These are phyloP conservation scores for Sturnus vulgaris DNA, from an alignment of 2,113 vertebrate genomes.

Conservation along the genomic window DNA sequence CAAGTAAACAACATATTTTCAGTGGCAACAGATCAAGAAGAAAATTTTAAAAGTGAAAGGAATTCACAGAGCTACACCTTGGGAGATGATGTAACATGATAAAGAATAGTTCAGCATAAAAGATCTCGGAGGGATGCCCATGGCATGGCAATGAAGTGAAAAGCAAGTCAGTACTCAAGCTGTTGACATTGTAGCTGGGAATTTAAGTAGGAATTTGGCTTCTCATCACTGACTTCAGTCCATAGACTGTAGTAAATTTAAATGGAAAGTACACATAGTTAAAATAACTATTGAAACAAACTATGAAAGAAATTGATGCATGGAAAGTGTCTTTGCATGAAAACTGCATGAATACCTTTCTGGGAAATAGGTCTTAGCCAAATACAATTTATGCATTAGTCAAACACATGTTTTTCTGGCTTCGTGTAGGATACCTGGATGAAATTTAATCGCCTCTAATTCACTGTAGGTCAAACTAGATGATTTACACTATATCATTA, in stretches of 20 bases:
- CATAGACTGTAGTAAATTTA: neutral
- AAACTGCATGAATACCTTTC: neutral
- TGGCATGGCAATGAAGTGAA: neutral
- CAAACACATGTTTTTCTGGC: constrained; percentile 59
- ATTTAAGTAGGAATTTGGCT: constrained; percentile 8
- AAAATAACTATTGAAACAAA: constrained; percentile 24
- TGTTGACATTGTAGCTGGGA: neutral
- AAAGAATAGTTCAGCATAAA: neutral
- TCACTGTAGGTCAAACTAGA: constrained; percentile 38
- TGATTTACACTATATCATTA: constrained; percentile 21
- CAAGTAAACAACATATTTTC: neutral
- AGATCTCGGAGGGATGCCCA: neutral
- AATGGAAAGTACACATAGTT: neutral
- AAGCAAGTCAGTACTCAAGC: neutral
- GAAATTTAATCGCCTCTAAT: constrained; percentile 55
- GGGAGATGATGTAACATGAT: neutral
- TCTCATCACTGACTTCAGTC: neutral
- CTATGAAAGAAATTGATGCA: neutral
- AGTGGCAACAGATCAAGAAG: neutral
- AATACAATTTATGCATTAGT: constrained; percentile 40
- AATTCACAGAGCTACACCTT: neutral
- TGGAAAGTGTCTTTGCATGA: neutral
- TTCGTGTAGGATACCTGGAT: neutral
- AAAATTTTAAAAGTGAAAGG: neutral
- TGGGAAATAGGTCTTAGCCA: constrained; percentile 37